phyloP scores from a whole-genome alignment of 1,140 invertebrate genomes.

The Euborellia annulipes region DNA sequence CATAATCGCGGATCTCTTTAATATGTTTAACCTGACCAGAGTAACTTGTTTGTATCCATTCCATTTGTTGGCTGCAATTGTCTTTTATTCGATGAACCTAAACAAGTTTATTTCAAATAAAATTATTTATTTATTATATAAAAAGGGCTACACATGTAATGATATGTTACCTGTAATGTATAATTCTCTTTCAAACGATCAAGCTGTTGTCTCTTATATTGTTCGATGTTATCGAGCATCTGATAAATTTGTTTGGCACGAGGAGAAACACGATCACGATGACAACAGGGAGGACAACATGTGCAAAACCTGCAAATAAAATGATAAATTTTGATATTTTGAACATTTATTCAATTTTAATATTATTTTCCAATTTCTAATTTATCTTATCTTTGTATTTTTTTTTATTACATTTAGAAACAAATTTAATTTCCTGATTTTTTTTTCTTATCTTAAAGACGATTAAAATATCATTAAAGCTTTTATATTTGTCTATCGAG shows the following conservation, averaged over 20 bases:
- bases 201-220: slow-evolving; percentile 74
- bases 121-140: not conserved
- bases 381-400: no score
- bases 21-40: slow-evolving; percentile 72
- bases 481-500: no score
- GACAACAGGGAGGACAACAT: slow-evolving; percentile 53
- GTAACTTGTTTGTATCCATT: slow-evolving; percentile 85
- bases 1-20: slow-evolving; percentile 77
- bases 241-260: slow-evolving; percentile 65
- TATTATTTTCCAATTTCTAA: no score
- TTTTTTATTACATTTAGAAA: no score
- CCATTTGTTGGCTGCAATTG: slow-evolving; percentile 83
- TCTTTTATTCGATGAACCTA: slow-evolving; percentile 77
- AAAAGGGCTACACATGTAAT: slow-evolving; percentile 2
- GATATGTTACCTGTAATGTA: slow-evolving; percentile 53
- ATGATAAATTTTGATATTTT: no score
- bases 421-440: no score
- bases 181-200: slow-evolving; percentile 83
- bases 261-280: slow-evolving; percentile 46
- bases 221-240: slow-evolving; percentile 78
- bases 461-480: no score
- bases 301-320: slow-evolving; percentile 15
- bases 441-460: no score
- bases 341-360: no score
- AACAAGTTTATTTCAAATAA: slow-evolving; percentile 9